Base-by-base conservation (phyloP, 2,888 invertebrate genomes). In the Polydrusus pterygomalis region DNA sequence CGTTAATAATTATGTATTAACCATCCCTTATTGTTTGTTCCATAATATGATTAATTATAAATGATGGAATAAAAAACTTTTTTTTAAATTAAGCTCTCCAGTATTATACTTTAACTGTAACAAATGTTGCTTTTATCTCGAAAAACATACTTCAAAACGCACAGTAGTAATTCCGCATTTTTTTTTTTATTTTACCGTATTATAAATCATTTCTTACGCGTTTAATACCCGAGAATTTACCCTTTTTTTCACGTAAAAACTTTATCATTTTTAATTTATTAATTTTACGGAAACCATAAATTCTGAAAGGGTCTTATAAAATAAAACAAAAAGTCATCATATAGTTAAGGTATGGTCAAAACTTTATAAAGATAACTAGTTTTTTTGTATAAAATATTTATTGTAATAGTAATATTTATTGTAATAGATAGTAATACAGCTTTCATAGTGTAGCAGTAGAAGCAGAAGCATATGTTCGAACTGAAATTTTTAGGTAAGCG, bases 231-330 rank as follows among this genome's bases (percentile, higher is more conserved):
- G 10, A 34, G 60, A 60, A 60, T 40, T 60, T 60, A 30, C 60
- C 71, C 74, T 70, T 77, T 76, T 30, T 77, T 70, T 64, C 63
- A 62, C 62, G 34, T 15, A 18, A 63, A n/a, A 38, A 18, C 51
- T 51, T 20, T 18, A 51, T 51, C 51, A 51, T 25, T 51, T 51
- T 72, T 67, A 67, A 67, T 34, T 47, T 51, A 67, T 30, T 34
- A 49, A 67, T 67, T 49, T n/a, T 51, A 30, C 34, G n/a, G 25
- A 25, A 49, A 18, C 18, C 10, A 65, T 65, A 65, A 65, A 43
- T 65, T 49, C 6, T 18, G n/a, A 65, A 65, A 65, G 11, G 18
- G 13, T 7, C 13, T 11, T 1, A 20, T 56, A 11, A 11, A 30
- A 30, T 56, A 56, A 56, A 56, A n/a, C n/a, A 25, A 11, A 30